Base-by-base conservation (phyloP, 2,113 vertebrate species). In the Himantopus leucocephalus region DNA sequence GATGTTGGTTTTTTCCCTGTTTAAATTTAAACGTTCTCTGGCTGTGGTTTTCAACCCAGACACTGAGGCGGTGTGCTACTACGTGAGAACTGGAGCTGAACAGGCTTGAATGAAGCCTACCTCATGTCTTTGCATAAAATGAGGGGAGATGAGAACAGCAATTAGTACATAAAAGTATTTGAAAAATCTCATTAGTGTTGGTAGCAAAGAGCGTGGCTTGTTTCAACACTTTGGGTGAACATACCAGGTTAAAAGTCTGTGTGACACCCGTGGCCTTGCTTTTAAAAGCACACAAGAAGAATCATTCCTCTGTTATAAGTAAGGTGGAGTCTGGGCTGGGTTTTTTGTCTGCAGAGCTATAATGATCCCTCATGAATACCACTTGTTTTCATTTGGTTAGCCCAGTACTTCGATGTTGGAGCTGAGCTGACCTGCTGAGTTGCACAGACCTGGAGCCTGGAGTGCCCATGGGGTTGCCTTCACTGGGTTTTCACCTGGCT, bases 141-240 rank as follows among this genome's bases (percentile, higher is more conserved):
- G 45, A 91, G 35, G 68, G n/a, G 58, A 78, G 37, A 72, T 1
- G 5, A 56, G 58, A 85, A 79, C 62, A 79, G 86, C 45, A 76
- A 73, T 95, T 82, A 85, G 39, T 52, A 39, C n/a, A 26, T 87
- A 27, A 56, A 95, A 92, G 81, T 79, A 94, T 58, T 64, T 91
- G 68, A 85, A 64, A 89, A 91, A 72, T 89, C 56, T 94, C 48
- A 71, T 93, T 80, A 81, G 68, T 50, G 63, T 63, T 17, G 4
- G 27, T 70, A 87, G 80, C 53, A 45, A 47, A 66, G 73, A 41
- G 13, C 1, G 13, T 12, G 84, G 17, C 76, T 95, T 87, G 52
- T 84, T 92, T 39, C 5, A 5, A 29, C 21, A 11, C n/a, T 41
- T 34, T 1, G 15, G 45, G 32, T 53, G 47, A 90, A 63, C 32